Base-by-base conservation (phyloP, 2,888 invertebrate genomes). In the Epinotia nisella region DNA sequence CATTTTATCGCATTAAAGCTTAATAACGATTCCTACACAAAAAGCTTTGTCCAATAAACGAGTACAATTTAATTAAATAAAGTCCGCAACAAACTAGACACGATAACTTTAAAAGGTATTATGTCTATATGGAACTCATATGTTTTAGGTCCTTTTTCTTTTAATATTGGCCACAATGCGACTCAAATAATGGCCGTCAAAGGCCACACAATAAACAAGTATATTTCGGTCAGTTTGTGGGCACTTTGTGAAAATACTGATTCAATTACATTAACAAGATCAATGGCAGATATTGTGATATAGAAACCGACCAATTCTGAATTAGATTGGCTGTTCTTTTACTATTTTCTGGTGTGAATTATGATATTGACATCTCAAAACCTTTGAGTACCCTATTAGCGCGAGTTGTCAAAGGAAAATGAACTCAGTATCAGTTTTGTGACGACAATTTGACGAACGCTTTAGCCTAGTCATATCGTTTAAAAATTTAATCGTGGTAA, bases 141-240 rank as follows among this genome's bases (percentile, higher is more conserved):
- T 13, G 13, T 53, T 4, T 53, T 65, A 53, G 1, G 64, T 7
- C 51, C 51, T n/a, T 64, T 35, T 10, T 17, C 11, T 49, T 17
- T 24, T 29, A 49, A 24, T 15, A 3, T 15, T 10, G n/a, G 10
- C 1, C 29, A 24, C 51, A 29, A 41, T 55, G 39, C 0, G 24
- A n/a, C 15, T 56, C 60, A 35, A 66, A 60, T 66, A 71, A 71
- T 66, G 53, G 41, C 19, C 53, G 53, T 41, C 71, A 71, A 60
- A 71, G 60, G 66, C 21, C 53, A 4, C 49, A 59, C 66, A 66
- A 60, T 71, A 41, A 65, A 53, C 45, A 41, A 60, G 53, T 71
- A 66, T 66, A 58, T 56, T 58, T 49, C 21, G 64, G 64, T 19
- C 70, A 56, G 64, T 58, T 64, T 64, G 64, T 11, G 49, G 70